These are phyloP conservation scores for Sander lucioperca DNA, from an alignment of 2,113 vertebrate genomes.

Conservation along the genomic window DNA sequence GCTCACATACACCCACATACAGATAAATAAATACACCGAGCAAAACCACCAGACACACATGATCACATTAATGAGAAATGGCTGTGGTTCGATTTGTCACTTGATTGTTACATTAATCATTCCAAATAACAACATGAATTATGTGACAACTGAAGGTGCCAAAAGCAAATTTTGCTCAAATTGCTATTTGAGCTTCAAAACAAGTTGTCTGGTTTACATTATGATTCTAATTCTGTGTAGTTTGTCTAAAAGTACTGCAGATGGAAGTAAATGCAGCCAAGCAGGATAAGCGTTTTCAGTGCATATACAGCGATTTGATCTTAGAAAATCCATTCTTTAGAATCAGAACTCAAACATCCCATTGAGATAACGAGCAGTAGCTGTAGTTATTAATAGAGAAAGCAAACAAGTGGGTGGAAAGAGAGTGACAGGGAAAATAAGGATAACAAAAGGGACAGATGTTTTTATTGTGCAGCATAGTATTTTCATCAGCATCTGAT, in stretches of 20 bases:
- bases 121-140: conserved; percentile 39
- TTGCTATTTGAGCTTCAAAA: conserved; percentile 51
- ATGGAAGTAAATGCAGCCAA: conserved; percentile 23
- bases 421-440: background rate
- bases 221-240: conserved; percentile 28
- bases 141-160: conserved; percentile 42
- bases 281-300: conserved; percentile 26
- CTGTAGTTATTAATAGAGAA: conserved; percentile 20
- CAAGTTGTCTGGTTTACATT: conserved; percentile 29
- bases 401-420: conserved; percentile 33
- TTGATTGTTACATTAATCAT: conserved; percentile 61
- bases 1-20: conserved; percentile 30
- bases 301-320: conserved; percentile 38
- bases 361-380: conserved; percentile 12
- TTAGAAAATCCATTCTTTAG: conserved; percentile 29
- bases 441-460: background rate
- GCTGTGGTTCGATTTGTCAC: conserved; percentile 44
- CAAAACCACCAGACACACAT: conserved; percentile 23
- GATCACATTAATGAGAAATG: conserved; percentile 49
- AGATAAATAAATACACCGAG: conserved; percentile 20
- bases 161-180: conserved; percentile 36
- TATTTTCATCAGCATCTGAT: conserved; percentile 28
- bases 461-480: conserved; percentile 14
- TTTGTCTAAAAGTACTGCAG: conserved; percentile 31
- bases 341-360: conserved; percentile 14